Percentiles rank a stretch among this genome's conserved stretches.
Conservation (phyloP, 2,888 invertebrate genomes). For the Autographa gamma region DNA sequence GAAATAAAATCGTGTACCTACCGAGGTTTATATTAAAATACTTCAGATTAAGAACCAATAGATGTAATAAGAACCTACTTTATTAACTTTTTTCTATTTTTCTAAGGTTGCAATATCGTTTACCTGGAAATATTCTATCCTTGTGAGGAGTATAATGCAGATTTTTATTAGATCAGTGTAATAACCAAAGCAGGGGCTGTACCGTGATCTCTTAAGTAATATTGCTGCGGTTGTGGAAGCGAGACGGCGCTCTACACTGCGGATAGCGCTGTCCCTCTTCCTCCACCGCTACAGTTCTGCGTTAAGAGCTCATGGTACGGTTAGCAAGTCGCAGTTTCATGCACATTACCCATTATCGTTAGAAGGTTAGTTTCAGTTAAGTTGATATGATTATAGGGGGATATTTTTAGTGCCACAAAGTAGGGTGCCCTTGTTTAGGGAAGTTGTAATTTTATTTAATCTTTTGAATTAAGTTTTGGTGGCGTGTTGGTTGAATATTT, state of each 20-base stretch:
- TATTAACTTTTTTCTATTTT: background rate
- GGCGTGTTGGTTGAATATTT: no score
- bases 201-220: no score
- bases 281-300: no score
- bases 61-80: no score
- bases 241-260: no score
- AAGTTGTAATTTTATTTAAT: background rate
- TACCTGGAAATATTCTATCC: background rate
- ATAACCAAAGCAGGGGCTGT: background rate
- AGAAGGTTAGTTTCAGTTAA: background rate
- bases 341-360: conserved; percentile 2
- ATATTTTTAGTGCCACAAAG: background rate
- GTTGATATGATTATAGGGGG: background rate
- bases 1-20: no score
- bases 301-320: background rate
- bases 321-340: background rate
- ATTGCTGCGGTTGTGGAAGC: no score
- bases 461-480: background rate
- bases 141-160: background rate
- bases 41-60: no score
- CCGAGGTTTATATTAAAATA: no score
- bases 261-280: no score
- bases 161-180: conserved; percentile 2
- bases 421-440: background rate
- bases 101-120: background rate